Evolutionary conservation across 2,113 vertebrate species (phyloP).

Genomic region (Neogale vison): DNA sequence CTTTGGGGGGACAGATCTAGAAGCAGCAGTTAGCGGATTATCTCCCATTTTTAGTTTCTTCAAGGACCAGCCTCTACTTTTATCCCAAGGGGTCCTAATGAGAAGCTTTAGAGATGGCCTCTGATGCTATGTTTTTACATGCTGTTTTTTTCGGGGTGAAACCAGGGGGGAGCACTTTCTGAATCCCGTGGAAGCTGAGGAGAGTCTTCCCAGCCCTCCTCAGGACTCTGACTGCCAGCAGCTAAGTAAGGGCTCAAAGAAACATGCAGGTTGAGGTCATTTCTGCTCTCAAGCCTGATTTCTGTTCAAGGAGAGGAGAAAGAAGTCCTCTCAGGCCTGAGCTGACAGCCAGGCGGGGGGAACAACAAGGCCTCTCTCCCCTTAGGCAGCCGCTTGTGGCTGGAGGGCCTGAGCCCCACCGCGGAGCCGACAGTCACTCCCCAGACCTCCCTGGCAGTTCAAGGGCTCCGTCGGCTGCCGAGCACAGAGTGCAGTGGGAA

Average conservation of each 20-base stretch:
- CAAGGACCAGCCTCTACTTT: not conserved
- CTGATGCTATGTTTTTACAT: not conserved
- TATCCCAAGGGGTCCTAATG: not conserved
- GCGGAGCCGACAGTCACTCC: not conserved
- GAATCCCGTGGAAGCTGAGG: not conserved
- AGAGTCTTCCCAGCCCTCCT: not conserved
- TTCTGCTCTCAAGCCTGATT: not conserved
- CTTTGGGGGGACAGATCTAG: not conserved
- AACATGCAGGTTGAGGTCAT: not conserved
- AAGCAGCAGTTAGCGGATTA: not conserved
- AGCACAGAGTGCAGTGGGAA: not conserved
- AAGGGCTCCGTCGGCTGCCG: not conserved
- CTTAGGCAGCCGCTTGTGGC: not conserved
- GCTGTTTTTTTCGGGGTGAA: not conserved
- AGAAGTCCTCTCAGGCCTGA: not conserved
- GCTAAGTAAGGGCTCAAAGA: constrained; percentile 1
- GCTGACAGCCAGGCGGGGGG: not conserved
- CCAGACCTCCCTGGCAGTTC: constrained; percentile 38
- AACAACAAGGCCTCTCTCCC: not conserved
- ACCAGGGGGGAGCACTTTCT: not conserved
- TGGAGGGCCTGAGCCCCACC: not conserved
- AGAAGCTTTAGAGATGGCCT: not conserved
- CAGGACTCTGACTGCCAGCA: not conserved
- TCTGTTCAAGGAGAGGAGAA: not conserved
- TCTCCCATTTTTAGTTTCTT: not conserved